These are phyloP conservation scores for Dioctria linearis DNA, from an alignment of 2,888 invertebrate genomes.

Conservation along the genomic window DNA sequence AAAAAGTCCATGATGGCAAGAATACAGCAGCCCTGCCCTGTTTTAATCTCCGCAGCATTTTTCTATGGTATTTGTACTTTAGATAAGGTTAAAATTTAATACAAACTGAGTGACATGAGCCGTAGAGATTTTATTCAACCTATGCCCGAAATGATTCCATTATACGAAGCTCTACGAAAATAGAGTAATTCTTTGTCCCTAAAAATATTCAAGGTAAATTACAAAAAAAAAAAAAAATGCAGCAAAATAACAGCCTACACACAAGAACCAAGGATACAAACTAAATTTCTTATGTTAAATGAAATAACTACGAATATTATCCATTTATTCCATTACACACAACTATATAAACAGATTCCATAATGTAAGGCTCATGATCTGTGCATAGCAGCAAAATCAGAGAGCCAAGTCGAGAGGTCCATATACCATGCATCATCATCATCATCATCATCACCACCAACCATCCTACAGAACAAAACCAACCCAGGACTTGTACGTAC, in stretches of 20 bases:
- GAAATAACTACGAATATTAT: neutral
- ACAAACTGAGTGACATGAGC: too few species aligned
- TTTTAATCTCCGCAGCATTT: too few species aligned
- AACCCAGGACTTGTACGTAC: constrained; percentile 20
- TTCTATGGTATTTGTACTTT: too few species aligned
- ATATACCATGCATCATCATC: neutral
- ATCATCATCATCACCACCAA: constrained; percentile 14
- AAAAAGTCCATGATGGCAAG: too few species aligned
- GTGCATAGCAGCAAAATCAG: neutral
- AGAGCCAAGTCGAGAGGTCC: constrained; percentile 1
- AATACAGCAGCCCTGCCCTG: too few species aligned
- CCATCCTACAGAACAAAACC: constrained; percentile 3
- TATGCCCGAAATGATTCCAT: too few species aligned
- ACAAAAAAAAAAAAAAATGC: neutral
- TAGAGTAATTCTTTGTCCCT: too few species aligned
- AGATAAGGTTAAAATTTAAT: too few species aligned
- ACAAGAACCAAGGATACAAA: neutral
- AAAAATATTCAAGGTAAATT: neutral
- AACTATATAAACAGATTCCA: constrained; percentile 30
- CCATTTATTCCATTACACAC: constrained; percentile 40
- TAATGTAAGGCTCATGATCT: constrained; percentile 7
- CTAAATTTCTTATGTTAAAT: neutral
- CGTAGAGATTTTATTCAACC: too few species aligned
- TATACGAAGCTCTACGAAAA: too few species aligned
- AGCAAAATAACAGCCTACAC: too few species aligned